Evolutionary conservation across 2,888 invertebrate species (phyloP).

Genomic region (Latrodectus elegans): DNA sequence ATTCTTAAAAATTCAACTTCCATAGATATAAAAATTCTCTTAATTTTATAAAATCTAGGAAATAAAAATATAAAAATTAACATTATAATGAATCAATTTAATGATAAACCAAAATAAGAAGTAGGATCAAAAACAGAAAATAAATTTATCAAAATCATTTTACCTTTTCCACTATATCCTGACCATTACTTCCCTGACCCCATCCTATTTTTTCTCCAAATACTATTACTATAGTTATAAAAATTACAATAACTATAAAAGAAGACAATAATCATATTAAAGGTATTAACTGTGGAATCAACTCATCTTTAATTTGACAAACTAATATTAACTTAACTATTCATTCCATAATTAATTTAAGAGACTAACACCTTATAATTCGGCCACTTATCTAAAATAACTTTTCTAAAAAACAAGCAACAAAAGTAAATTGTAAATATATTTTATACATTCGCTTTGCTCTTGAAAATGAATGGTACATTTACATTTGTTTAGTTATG

Average conservation of each 20-base stretch:
- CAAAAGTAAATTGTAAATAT: too few species aligned
- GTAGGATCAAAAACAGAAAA: slow-evolving; percentile 83
- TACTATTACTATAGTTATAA: slow-evolving; percentile 62
- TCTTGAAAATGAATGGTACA: too few species aligned
- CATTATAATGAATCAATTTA: slow-evolving; percentile 80
- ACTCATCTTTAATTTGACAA: slow-evolving; percentile 82
- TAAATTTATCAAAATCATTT: slow-evolving; percentile 81
- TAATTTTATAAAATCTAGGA: slow-evolving; percentile 78
- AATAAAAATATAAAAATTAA: slow-evolving; percentile 78
- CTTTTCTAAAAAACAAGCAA: too few species aligned
- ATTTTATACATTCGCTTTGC: too few species aligned
- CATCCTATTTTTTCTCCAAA: not conserved
- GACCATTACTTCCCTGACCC: too few species aligned
- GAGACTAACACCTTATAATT: slow-evolving; percentile 82
- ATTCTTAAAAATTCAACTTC: slow-evolving; percentile 79
- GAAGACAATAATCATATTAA: slow-evolving; percentile 78
- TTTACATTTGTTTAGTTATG: too few species aligned
- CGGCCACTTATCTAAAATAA: slow-evolving; percentile 80
- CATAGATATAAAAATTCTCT: slow-evolving; percentile 76
- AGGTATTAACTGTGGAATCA: slow-evolving; percentile 82
- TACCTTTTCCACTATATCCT: slow-evolving; percentile 73
- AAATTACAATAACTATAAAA: slow-evolving; percentile 75
- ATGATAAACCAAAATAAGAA: slow-evolving; percentile 77
- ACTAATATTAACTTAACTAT: slow-evolving; percentile 80
- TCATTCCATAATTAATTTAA: slow-evolving; percentile 82